Percentiles rank a stretch among this genome's conserved stretches.
Conservation (phyloP, 2,888 invertebrate species). For the Tuta absoluta region DNA sequence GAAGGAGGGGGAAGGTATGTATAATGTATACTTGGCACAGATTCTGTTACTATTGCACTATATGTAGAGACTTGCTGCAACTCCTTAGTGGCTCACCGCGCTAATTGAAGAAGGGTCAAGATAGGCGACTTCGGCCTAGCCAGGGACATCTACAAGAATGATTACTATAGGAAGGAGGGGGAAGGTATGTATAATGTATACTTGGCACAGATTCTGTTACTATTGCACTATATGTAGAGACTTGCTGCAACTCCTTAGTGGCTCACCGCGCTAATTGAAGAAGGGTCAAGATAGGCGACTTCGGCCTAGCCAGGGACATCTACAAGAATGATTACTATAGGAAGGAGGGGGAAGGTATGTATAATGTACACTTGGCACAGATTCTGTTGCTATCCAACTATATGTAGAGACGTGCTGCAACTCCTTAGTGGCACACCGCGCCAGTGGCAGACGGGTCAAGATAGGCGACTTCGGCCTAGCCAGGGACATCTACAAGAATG, state of each 20-base stretch:
- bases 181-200: conserved; percentile 73
- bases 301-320: conserved; percentile 97
- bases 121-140: conserved; percentile 99
- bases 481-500: conserved; percentile 97
- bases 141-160: conserved; percentile 97
- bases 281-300: conserved; percentile 98
- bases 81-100: conserved; percentile 92
- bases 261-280: conserved; percentile 85
- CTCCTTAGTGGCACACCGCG: conserved; percentile 92
- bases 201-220: not conserved
- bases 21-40: not conserved
- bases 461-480: conserved; percentile 99
- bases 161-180: conserved; percentile 97
- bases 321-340: conserved; percentile 99
- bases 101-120: conserved; percentile 90
- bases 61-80: too few species aligned
- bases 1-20: conserved; percentile 90
- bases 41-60: too few species aligned
- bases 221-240: too few species aligned
- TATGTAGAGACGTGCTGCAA: too few species aligned
- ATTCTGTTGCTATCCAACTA: too few species aligned
- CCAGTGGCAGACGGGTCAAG: conserved; percentile 90
- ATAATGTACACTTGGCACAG: not conserved
- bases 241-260: conserved; percentile 98
- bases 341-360: conserved; percentile 90